These are phyloP conservation scores for Lethenteron camtschaticum DNA, from an alignment of 2,113 vertebrate species.

Conservation along the genomic window DNA sequence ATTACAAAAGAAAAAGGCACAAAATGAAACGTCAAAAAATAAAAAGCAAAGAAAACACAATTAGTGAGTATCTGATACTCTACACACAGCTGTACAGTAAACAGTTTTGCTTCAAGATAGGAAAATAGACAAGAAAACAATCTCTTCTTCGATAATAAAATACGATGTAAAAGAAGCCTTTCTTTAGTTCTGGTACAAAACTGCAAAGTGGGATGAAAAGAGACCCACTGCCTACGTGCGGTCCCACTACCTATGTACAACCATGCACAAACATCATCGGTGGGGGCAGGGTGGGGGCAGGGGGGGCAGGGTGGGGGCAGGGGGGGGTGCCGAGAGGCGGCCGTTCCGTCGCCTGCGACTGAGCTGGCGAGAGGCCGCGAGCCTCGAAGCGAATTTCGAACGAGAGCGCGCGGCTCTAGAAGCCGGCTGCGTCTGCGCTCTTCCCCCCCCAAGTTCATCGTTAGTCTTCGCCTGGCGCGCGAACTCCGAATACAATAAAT, in stretches of 20 bases:
- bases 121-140: conserved; percentile 4
- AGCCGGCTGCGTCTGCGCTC: no score
- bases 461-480: no score
- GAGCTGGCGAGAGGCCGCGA: no score
- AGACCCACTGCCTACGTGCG: background rate
- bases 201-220: conserved; percentile 2
- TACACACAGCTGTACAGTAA: conserved; percentile 6
- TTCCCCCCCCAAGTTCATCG: no score
- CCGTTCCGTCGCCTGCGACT: no score
- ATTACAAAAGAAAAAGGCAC: conserved; percentile 3
- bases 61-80: conserved; percentile 5
- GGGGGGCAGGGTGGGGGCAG: no score
- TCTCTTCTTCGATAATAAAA: conserved; percentile 5
- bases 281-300: no score
- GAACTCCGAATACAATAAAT: no score
- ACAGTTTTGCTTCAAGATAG: conserved; percentile 5
- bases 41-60: conserved; percentile 6
- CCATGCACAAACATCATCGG: background rate
- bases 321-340: no score
- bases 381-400: no score
- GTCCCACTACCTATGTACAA: conserved; percentile 3
- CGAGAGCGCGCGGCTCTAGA: no score
- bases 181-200: conserved; percentile 1
- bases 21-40: no score
- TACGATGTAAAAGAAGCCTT: conserved; percentile 6